Conservation (phyloP, 2,113 vertebrate species). For the Geothlypis trichas region DNA sequence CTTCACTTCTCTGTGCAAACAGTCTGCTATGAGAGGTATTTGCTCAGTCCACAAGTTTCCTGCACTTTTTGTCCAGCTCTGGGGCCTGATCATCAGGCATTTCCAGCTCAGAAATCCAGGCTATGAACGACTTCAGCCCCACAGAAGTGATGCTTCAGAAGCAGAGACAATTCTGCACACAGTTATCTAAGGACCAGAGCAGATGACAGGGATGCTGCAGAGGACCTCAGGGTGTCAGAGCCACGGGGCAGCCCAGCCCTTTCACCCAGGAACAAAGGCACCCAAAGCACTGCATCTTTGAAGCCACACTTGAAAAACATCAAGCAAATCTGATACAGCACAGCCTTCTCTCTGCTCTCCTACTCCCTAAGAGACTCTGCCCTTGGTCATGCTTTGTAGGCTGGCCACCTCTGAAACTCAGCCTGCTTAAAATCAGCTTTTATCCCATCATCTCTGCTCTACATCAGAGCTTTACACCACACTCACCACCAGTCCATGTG, state of each 20-base stretch:
- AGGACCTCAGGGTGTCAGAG: not conserved
- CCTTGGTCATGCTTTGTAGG: not conserved
- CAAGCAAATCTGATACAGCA: not conserved
- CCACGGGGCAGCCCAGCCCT: not conserved
- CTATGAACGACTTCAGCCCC: not conserved
- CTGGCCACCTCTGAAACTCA: not conserved
- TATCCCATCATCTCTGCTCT: not conserved
- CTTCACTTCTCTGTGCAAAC: constrained; percentile 22
- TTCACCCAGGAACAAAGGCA: not conserved
- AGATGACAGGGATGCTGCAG: not conserved
- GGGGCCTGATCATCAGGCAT: not conserved
- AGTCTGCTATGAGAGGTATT: constrained; percentile 40
- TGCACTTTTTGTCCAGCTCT: constrained; percentile 3
- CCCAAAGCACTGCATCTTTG: not conserved
- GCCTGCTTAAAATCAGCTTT: not conserved
- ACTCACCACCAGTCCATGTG: not conserved
- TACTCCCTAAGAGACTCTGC: not conserved
- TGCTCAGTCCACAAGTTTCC: constrained; percentile 13
- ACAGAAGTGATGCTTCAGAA: not conserved
- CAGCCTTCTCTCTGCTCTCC: not conserved
- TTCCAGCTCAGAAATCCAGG: not conserved
- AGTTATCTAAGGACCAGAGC: fast-evolving
- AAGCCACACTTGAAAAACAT: not conserved
- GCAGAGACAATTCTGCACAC: not conserved
- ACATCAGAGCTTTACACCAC: not conserved